Percentiles rank a stretch among this genome's conserved stretches.
Evolutionary conservation across 30 jellyfish, hydroid and myxozoan species (phyloP).

Genomic region (Cassiopea xamachana): DNA sequence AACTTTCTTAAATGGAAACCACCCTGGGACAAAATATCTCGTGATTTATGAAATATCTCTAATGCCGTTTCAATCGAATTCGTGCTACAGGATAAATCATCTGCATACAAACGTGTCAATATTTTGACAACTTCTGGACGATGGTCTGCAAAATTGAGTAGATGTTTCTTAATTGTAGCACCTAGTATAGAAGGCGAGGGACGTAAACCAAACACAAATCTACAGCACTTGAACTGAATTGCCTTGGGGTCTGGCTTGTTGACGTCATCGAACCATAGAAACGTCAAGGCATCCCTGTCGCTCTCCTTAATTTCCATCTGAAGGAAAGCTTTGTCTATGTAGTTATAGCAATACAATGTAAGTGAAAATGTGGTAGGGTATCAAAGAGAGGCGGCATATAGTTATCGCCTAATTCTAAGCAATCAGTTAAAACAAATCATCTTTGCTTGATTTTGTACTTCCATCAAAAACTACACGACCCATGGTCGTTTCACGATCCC

Average conservation of each 20-base stretch:
- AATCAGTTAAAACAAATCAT: too few relatives aligned
- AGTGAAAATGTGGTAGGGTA: too few relatives aligned
- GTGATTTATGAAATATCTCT: neutral
- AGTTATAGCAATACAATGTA: neutral
- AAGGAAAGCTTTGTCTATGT: neutral
- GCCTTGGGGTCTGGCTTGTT: neutral
- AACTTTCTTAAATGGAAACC: neutral
- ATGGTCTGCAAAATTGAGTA: neutral
- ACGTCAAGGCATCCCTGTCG: neutral
- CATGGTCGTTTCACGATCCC: too few relatives aligned
- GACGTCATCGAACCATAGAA: neutral
- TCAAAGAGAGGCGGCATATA: too few relatives aligned
- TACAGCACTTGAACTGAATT: neutral
- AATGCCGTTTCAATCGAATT: neutral
- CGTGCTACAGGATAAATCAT: neutral
- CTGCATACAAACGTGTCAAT: neutral
- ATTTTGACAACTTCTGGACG: neutral
- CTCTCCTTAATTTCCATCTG: neutral
- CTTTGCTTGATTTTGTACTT: too few relatives aligned
- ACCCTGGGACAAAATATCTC: neutral
- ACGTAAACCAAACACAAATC: neutral
- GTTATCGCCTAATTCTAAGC: too few relatives aligned
- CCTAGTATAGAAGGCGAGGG: neutral
- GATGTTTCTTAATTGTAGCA: neutral
- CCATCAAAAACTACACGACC: too few relatives aligned